Evolutionary conservation across 2,888 invertebrate species (phyloP), one percentile per base, ranked within the genome.

Genomic region (Acanthacorydalis orientalis): DNA sequence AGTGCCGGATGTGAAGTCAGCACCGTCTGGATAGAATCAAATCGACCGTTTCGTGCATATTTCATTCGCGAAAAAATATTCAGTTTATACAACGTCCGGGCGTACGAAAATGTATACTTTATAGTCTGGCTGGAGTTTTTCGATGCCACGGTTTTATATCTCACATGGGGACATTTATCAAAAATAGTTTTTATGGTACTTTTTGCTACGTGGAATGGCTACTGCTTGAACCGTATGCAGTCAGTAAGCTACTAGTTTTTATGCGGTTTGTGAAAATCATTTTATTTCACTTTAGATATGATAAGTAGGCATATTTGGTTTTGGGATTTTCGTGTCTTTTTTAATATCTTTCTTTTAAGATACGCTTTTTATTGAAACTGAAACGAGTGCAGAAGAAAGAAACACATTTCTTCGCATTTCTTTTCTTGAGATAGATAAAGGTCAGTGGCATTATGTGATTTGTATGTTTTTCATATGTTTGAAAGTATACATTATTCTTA

Each of bases 131-230:
- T 31, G 12, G 16, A 42, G 42, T 42, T 42, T 42, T 42, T 42
- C 16, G 15, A 42, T 31, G 42, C 42, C 12, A 16, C 42, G 14
- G 42, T 42, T 42, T 42, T 42, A 42, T 42, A 42, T 31, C 31
- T n/a, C 42, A 31, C 42, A 42, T 42, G 42, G 42, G 42, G 31
- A 31, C 42, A 42, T 42, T 42, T 31, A 42, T 42, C 42, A 42
- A 42, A 38, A 42, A 42, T 42, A 31, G 42, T 42, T 42, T 42
- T 42, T 42, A 42, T 42, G 42, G 37, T 37, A 14, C 14, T 37
- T 37, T 37, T 37, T 37, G 14, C 37, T 37, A 12, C 37, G n/a
- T 37, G 37, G n/a, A 37, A 14, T 12, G 37, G 7, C 37, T 37
- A 37, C 37, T 14, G 37, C 37, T n/a, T 9, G 37, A 7, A 14